Percentiles rank a stretch among this genome's conserved stretches.
Evolutionary conservation across 2,113 vertebrate species (phyloP).

Genomic region (Nesoenas mayeri): DNA sequence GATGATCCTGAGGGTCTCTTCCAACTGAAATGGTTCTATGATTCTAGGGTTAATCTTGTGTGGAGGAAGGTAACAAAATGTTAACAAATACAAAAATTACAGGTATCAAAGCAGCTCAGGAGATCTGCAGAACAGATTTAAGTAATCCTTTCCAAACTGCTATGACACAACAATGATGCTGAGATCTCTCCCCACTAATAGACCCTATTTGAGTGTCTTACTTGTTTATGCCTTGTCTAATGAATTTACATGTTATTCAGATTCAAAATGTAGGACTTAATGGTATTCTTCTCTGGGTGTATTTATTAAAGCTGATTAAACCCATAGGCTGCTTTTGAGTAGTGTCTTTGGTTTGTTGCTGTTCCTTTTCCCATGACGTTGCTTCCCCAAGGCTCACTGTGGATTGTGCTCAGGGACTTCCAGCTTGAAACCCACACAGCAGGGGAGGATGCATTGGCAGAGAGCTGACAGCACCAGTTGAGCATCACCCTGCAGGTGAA

Average conservation of each 20-base stretch:
- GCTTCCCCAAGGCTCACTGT: accelerated
- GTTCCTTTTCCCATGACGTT: not conserved
- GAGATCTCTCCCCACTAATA: not conserved
- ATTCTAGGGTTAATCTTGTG: not conserved
- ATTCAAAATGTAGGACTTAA: not conserved
- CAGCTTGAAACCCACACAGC: not conserved
- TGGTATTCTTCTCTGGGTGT: accelerated
- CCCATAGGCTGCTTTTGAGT: not conserved
- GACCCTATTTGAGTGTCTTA: not conserved
- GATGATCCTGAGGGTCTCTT: no score
- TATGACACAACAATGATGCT: not conserved
- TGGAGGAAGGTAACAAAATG: not conserved
- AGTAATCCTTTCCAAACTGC: not conserved
- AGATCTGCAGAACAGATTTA: not conserved
- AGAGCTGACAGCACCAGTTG: not conserved
- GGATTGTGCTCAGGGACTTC: not conserved
- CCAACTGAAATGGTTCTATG: no score
- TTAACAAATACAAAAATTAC: not conserved
- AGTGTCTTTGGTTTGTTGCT: not conserved
- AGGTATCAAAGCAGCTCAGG: not conserved
- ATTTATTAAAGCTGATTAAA: not conserved
- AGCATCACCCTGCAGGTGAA: not conserved
- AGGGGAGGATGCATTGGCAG: not conserved
- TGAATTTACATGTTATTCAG: not conserved
- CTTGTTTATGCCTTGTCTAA: not conserved